A percentile compares a stretch with the other conserved stretches of the same genome.
Conservation (phyloP, 2,113 vertebrate species). For the Solea senegalensis region DNA sequence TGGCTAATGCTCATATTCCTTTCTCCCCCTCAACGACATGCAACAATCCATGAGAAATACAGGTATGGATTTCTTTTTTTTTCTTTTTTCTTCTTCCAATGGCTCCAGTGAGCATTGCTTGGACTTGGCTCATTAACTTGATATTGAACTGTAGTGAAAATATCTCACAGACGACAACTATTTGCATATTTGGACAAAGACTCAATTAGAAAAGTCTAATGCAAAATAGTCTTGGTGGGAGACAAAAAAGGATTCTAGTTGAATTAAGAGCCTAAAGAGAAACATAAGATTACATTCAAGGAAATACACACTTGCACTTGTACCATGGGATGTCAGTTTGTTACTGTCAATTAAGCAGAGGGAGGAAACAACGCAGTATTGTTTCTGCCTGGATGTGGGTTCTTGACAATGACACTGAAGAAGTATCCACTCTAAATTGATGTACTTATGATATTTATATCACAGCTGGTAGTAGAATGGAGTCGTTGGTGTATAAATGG, state of each 20-base stretch:
- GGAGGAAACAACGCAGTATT: constrained; percentile 14
- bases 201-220: background rate
- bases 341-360: constrained; percentile 21
- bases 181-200: constrained; percentile 8
- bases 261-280: constrained; percentile 25
- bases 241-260: background rate
- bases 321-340: constrained; percentile 25
- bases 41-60: constrained; percentile 1
- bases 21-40: background rate
- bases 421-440: constrained; percentile 34
- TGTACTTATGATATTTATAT: constrained; percentile 59
- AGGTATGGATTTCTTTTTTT: constrained; percentile 15
- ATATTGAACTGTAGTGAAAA: constrained; percentile 36
- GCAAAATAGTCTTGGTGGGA: background rate
- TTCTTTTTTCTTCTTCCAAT: background rate
- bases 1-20: background rate
- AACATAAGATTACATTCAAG: constrained; percentile 27
- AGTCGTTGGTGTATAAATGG: too few species aligned
- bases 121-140: constrained; percentile 44
- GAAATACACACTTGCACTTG: constrained; percentile 27
- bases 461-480: background rate
- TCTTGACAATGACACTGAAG: constrained; percentile 48
- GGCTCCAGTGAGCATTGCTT: constrained; percentile 30
- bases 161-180: background rate
- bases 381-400: constrained; percentile 42